Evolutionary conservation across 2,888 invertebrate genomes (phyloP).

Genomic region (Tenthredo livida): DNA sequence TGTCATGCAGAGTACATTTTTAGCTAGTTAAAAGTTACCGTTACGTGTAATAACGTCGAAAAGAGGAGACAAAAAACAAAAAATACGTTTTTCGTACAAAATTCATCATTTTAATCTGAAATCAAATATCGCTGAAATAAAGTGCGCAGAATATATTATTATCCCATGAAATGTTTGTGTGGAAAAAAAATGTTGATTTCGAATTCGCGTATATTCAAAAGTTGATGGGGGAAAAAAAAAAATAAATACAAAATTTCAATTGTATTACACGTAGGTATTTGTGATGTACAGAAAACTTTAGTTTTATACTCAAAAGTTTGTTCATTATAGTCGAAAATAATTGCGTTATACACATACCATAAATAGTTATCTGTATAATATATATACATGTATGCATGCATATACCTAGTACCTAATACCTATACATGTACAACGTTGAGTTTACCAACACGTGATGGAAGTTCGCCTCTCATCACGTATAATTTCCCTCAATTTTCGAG

Average conservation of each 20-base stretch:
- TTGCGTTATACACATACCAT: background rate
- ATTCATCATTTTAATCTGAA: background rate
- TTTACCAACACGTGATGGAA: background rate
- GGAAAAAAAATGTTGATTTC: background rate
- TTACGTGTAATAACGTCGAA: background rate
- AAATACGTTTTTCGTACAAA: background rate
- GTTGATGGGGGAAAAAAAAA: background rate
- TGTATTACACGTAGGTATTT: background rate
- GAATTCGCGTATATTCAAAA: background rate
- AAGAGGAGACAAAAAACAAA: background rate
- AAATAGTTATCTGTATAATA: background rate
- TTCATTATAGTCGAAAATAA: background rate
- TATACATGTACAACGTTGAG: background rate
- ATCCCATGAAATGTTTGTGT: background rate
- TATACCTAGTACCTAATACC: too few species aligned
- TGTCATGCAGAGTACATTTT: background rate
- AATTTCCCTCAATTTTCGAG: background rate
- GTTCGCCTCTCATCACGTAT: background rate
- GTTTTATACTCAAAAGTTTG: background rate
- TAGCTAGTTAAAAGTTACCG: background rate
- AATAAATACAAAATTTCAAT: background rate
- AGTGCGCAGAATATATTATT: background rate
- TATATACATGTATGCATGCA: too few species aligned
- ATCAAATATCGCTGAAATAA: background rate
- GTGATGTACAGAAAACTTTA: background rate